phyloP scores from a whole-genome alignment of 2,113 vertebrate species.

The Pelecanus crispus region DNA sequence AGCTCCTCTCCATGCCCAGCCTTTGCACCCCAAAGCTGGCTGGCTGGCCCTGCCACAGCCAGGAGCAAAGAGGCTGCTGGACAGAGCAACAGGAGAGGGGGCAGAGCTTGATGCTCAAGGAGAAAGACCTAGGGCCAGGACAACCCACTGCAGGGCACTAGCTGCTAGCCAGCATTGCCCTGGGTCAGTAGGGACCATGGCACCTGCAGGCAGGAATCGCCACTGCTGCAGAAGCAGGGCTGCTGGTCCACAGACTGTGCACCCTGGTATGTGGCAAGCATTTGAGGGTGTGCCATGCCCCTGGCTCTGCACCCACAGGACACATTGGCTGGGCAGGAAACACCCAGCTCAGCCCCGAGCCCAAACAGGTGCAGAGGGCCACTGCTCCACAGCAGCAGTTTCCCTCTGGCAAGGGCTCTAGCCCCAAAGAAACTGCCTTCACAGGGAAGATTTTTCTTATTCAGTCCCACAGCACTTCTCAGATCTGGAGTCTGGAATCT shows the following conservation, averaged over 20 bases:
- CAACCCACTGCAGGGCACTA: not conserved
- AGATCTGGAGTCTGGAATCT: not conserved
- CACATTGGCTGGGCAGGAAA: not conserved
- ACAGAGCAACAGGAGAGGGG: not conserved
- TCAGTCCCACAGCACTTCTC: not conserved
- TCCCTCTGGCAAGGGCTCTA: not conserved
- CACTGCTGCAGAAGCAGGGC: not conserved
- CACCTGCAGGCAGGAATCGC: not conserved
- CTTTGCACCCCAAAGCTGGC: not conserved
- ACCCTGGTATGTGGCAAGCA: fast-evolving
- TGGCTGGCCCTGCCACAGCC: not conserved
- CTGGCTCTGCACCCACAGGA: not conserved
- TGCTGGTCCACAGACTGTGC: not conserved
- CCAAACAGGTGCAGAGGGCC: not conserved
- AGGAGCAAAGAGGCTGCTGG: not conserved
- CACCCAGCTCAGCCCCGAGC: not conserved
- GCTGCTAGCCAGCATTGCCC: not conserved
- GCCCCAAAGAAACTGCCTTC: not conserved
- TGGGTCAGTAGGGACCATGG: not conserved
- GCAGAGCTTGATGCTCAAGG: not conserved
- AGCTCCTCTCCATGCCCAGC: not conserved
- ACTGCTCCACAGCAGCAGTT: not conserved
- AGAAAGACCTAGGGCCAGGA: not conserved
- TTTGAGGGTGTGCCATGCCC: not conserved
- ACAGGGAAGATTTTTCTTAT: not conserved